Percentiles rank a stretch among this genome's conserved stretches.
These are phyloP conservation scores for Dascillus cervinus DNA, from an alignment of 2,888 invertebrate genomes.

Conservation along the genomic window DNA sequence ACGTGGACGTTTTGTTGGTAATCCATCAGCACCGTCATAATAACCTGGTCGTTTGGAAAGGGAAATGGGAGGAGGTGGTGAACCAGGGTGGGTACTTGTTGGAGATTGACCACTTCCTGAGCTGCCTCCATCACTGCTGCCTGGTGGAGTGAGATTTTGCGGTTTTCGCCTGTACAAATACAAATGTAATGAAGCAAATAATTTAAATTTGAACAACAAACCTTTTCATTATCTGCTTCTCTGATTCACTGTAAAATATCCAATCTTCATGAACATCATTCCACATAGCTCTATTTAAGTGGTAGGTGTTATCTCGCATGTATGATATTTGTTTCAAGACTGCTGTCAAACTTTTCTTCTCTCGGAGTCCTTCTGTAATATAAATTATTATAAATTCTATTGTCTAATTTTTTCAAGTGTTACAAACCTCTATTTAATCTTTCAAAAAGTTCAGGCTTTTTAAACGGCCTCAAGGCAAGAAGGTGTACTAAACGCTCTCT, in stretches of 20 bases:
- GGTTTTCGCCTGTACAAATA: constrained; percentile 65
- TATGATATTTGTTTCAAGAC: constrained; percentile 74
- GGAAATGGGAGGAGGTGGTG: constrained; percentile 51
- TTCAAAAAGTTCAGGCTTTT: constrained; percentile 82
- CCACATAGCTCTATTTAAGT: constrained; percentile 81
- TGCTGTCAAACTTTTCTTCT: constrained; percentile 66
- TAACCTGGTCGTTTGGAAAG: constrained; percentile 55
- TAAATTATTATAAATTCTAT: constrained; percentile 1
- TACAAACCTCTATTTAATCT: constrained; percentile 68
- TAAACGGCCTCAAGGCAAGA: constrained; percentile 86
- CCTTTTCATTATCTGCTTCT: constrained; percentile 81
- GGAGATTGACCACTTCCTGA: constrained; percentile 76
- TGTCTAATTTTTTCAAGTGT: neutral
- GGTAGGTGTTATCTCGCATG: constrained; percentile 83
- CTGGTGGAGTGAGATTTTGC: constrained; percentile 83
- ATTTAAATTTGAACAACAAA: constrained; percentile 29
- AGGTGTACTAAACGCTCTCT: constrained; percentile 93
- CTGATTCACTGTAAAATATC: constrained; percentile 89
- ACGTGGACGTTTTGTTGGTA: constrained; percentile 68
- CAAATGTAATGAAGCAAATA: neutral
- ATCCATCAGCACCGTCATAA: constrained; percentile 52
- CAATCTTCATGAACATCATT: constrained; percentile 90
- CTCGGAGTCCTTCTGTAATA: constrained; percentile 82
- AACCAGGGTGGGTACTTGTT: constrained; percentile 63
- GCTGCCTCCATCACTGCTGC: constrained; percentile 73